Evolutionary conservation across 1,140 invertebrate genomes (phyloP), one percentile per base, ranked within the genome.

Genomic region (honey bee (Apis mellifera)): DNA sequence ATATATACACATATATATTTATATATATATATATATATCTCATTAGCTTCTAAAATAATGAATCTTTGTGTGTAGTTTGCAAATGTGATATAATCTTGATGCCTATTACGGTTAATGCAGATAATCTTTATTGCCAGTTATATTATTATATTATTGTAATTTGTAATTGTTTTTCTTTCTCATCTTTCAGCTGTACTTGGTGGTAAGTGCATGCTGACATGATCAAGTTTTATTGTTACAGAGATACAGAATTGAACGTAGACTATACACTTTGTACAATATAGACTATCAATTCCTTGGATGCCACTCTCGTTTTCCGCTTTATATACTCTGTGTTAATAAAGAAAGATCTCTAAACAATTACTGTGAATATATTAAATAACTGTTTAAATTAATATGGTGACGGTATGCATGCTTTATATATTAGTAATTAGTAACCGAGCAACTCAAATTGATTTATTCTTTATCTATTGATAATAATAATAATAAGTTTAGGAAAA

Each of bases 141-240:
- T 68, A 66, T 75, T 81, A 66, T 88, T 86, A 54, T 89, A 66
- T 75, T 81, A 66, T 88, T 86, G 54, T 89, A 90, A 90, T 78
- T 76, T 76, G 32, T 84, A 90, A 76, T 76, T 76, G 32, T 84
- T 66, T 87, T 72, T 83, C 82, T 90, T 88, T 90, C 88, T 81
- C 82, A 89, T 64, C 85, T 89, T 90, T 86, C 88, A 90, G 88
- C 85, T 89, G 55, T 89, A 79, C 88, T 84, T 86, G 77, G 82
- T 86, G 89, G 89, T 90, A 89, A 90, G 89, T 86, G 89, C 89
- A 89, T 89, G 89, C 68, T 80, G 74, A 86, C 68, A 68, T 55
- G 78, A 78, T 82, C 54, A 83, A 78, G 48, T 84, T 85, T 54
- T 50, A 66, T 86, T 52, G 50, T 55, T 59, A 73, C 57, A 84